Evolutionary conservation across 2,113 vertebrate species (phyloP), one percentile per base, ranked within the genome.

Genomic region (Percopsis transmontana): DNA sequence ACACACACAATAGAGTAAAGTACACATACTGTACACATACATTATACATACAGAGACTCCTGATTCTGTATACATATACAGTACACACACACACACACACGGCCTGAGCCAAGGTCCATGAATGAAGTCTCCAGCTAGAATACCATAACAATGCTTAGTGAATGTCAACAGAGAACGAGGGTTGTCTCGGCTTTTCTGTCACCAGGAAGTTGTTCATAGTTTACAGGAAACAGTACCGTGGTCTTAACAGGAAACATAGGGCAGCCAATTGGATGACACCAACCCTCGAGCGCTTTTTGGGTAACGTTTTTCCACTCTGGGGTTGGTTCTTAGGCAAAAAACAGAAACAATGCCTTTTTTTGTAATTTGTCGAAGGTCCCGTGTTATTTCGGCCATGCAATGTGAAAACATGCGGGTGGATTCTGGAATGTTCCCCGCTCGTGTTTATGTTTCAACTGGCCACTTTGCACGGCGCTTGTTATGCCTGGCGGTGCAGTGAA

Each of bases 401-500:
- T 87, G 69, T 52, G 68, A 89, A 89, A 91, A 89, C 81, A 85
- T 2, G 65, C 16, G 61, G 58, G 64, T 44, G 23, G 56, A 74
- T 73, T 82, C 79, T 55, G 73, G 70, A 70, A 81, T 73, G 72
- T 74, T 75, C 68, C 50, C 80, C n/a, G 21, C 18, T 45, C 15
- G 1, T 84, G 80, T 85, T 83, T 86, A 74, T 84, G 77, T 89
- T 80, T 83, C 72, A 71, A 80, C 70, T 65, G 76, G 83, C 38
- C 62, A 53, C 74, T 73, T 81, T 72, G 58, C 38, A 6, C 77
- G 16, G 27, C 84, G 82, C 88, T 90, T 89, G 77, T 89, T 89
- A 84, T 88, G 58, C 72, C 73, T 85, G 66, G 62, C 41, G 82
- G 72, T 83, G 77, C 76, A 82, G 83, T 82, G 84, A 85, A 76